Evolutionary conservation across 2,888 invertebrate genomes (phyloP).

Genomic region (Callyntrura sp.): DNA sequence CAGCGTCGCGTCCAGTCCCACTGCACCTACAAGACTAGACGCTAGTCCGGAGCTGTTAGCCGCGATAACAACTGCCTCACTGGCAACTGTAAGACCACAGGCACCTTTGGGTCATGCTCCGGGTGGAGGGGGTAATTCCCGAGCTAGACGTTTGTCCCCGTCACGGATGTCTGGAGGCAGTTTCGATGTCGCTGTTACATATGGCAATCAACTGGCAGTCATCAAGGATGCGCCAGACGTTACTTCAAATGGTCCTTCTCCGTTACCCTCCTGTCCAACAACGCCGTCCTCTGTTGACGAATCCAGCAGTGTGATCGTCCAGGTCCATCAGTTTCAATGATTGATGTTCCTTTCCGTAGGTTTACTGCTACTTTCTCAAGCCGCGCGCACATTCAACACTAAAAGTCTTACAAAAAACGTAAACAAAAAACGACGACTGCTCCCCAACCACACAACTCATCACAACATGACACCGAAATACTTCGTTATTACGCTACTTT

Average conservation of each 20-base stretch:
- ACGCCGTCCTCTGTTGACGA: conserved; percentile 83
- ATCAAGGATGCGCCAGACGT: conserved; percentile 76
- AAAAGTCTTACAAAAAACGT: not conserved
- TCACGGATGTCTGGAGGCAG: conserved; percentile 83
- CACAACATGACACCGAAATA: not conserved
- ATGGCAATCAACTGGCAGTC: conserved; percentile 82
- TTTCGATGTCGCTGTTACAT: conserved; percentile 83
- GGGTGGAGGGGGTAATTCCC: conserved; percentile 55
- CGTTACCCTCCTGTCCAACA: conserved; percentile 81
- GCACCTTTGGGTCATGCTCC: not conserved
- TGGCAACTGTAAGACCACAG: conserved; percentile 32
- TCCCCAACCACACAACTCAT: not conserved
- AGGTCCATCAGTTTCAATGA: conserved; percentile 82
- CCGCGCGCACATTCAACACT: not conserved
- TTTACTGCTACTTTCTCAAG: not conserved
- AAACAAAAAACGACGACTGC: not conserved
- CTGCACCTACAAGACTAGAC: conserved; percentile 77
- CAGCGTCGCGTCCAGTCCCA: conserved; percentile 80
- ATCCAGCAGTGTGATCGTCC: conserved; percentile 82
- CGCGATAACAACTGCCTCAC: conserved; percentile 37
- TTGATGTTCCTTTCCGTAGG: conserved; percentile 71
- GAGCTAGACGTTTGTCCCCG: conserved; percentile 82
- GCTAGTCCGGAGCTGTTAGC: conserved; percentile 71
- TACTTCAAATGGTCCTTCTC: conserved; percentile 78
- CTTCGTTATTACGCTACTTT: not conserved